Evolutionary conservation across 2,113 vertebrate species (phyloP).

Genomic region (Cranoglanis bouderius): DNA sequence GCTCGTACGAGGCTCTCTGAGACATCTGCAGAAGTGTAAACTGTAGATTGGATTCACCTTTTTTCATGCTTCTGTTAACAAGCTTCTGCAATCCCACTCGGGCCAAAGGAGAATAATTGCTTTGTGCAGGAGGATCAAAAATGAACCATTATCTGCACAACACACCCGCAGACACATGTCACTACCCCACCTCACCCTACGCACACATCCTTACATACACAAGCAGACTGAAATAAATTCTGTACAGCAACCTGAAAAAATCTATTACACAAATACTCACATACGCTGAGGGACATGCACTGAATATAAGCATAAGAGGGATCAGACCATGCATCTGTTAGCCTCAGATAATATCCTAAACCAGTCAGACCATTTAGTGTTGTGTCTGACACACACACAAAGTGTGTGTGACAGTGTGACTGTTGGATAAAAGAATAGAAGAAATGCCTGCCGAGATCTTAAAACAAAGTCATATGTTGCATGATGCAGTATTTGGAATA

Average conservation of each 20-base stretch:
- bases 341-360: not conserved
- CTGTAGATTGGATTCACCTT: slow-evolving; percentile 9
- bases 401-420: not conserved
- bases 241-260: not conserved
- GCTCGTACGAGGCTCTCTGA: not conserved
- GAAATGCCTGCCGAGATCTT: not conserved
- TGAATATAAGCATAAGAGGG: not conserved
- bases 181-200: not conserved
- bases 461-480: not conserved
- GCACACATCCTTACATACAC: not conserved
- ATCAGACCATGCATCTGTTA: slow-evolving; percentile 48
- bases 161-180: slow-evolving; percentile 1
- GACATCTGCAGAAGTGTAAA: slow-evolving; percentile 5
- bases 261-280: not conserved
- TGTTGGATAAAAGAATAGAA: not conserved
- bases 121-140: slow-evolving; percentile 14
- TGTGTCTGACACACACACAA: not conserved
- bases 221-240: not conserved
- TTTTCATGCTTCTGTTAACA: not conserved
- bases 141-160: slow-evolving; percentile 10
- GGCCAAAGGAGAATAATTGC: not conserved
- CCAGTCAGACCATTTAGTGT: not conserved
- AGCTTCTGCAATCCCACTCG: not conserved
- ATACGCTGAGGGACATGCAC: not conserved
- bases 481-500: slow-evolving; percentile 3